Evolutionary conservation across 2,888 invertebrate species (phyloP), one percentile per base, ranked within the genome.

Genomic region (Boloria selene): DNA sequence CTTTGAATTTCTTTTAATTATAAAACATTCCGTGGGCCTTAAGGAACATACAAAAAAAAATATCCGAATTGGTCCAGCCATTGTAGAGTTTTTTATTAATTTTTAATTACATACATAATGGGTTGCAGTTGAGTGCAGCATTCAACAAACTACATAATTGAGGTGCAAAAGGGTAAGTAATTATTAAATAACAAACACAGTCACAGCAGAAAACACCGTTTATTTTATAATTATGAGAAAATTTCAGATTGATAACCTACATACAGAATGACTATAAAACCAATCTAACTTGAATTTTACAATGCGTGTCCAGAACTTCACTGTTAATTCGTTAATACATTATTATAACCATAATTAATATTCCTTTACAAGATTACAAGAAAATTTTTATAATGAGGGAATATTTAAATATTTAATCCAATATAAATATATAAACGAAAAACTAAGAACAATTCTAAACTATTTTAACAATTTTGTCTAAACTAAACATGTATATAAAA

Each of bases 171-270:
- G 31, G 31, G 10, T 10, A 38, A 38, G 7, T 38, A 7, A 38
- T 7, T 38, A 38, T 7, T 10, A 38, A 45, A 65, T 71, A 79
- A 74, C 84, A 79, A 80, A 72, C 65, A 70, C 66, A 70, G 51
- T 68, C 87, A 91, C 92, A 92, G 93, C 93, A 93, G 93, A 92
- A 93, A 93, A 93, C 93, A 93, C 93, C 91, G 93, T 93, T 93
- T 93, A 93, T 92, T 93, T 93, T 90, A 92, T 92, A 91, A 91
- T 92, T 92, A 92, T 92, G 90, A 93, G 92, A 93, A 91, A 92
- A 93, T 90, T 90, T 92, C 92, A 92, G 92, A 93, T 92, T 88
- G 90, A 90, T 91, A 92, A 91, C 90, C 92, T 93, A 93, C 93
- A 78, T 92, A 92, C 90, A 88, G 90, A 92, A 90, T 92, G 90